Evolutionary conservation across 2,797 vertebrate genomes (phyloP).

Genomic region (Chaenodraco wilsoni): DNA sequence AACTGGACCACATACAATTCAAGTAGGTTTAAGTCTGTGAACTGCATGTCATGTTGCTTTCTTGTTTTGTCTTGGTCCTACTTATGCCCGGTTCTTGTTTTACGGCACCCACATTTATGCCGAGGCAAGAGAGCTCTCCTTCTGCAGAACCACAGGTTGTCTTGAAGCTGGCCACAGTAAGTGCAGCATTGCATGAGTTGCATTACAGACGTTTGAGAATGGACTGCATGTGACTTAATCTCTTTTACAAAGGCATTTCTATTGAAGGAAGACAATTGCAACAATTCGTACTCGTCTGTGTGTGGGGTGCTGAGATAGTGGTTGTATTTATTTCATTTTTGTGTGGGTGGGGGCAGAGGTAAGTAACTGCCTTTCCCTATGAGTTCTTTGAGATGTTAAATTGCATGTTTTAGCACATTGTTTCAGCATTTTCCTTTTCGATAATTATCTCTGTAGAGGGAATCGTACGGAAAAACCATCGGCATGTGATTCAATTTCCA

Average conservation of each 20-base stretch:
- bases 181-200: slow-evolving; percentile 67
- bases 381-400: slow-evolving; percentile 3
- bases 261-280: background rate
- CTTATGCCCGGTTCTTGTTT: slow-evolving; percentile 59
- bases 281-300: background rate
- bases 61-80: slow-evolving; percentile 63
- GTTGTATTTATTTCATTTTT: slow-evolving; percentile 44
- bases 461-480: background rate
- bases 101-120: slow-evolving; percentile 62
- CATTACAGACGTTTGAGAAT: slow-evolving; percentile 41
- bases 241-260: slow-evolving; percentile 26
- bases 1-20: slow-evolving; percentile 55
- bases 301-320: slow-evolving; percentile 13
- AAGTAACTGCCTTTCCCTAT: slow-evolving; percentile 41
- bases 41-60: slow-evolving; percentile 75
- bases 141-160: slow-evolving; percentile 71
- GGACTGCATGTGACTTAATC: slow-evolving; percentile 36
- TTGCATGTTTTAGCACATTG: slow-evolving; percentile 27
- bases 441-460: background rate
- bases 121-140: slow-evolving; percentile 47
- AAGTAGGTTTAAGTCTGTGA: slow-evolving; percentile 46
- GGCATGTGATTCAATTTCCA: background rate
- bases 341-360: slow-evolving; percentile 55
- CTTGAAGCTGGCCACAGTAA: slow-evolving; percentile 83
- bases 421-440: slow-evolving; percentile 1